Evolutionary conservation across 2,888 invertebrate genomes (phyloP), one percentile per base, ranked within the genome.

Genomic region (Ophraella communa): DNA sequence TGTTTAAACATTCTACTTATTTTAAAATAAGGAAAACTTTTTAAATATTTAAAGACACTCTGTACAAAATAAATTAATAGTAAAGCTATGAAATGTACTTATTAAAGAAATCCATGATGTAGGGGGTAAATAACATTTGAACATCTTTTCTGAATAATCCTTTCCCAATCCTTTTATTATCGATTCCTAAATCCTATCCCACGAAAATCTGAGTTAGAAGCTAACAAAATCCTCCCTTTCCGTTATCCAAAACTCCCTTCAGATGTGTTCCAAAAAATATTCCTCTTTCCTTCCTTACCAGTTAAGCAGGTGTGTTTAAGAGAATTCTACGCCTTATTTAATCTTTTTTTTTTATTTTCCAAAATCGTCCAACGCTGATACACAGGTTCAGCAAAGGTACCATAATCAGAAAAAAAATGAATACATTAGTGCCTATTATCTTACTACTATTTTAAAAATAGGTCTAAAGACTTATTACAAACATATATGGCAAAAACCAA

Each of bases 311-410:
- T 51, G 49, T 39, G n/a, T 63, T 65, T 66, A 64, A 71, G 45
- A 67, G 67, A 70, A 69, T 53, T 53, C 64, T 66, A 65, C 24
- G 65, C 47, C 65, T 45, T 67, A 60, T 65, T 59, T 62, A 62
- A 30, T 10, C 67, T 30, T 62, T 73, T 73, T 67, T 39, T 39
- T 39, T 71, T 74, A 72, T 69, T 71, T 72, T 68, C 69, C 71
- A 71, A 71, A 51, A 73, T 67, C 67, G 70, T 75, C 75, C 75
- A 75, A 71, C 75, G 75, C 75, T 73, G 74, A 75, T 71, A 68
- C 68, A 72, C 71, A 70, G 66, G 67, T 57, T 75, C 74, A 73
- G 74, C 73, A 75, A 71, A 73, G 67, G 73, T 73, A 73, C 73
- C 71, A 73, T 68, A 71, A 70, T 68, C 66, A 70, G 67, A 73